A percentile compares a stretch with the other conserved stretches of the same genome.
Conservation (phyloP, 2,888 invertebrate genomes). For the Phoronis australis region DNA sequence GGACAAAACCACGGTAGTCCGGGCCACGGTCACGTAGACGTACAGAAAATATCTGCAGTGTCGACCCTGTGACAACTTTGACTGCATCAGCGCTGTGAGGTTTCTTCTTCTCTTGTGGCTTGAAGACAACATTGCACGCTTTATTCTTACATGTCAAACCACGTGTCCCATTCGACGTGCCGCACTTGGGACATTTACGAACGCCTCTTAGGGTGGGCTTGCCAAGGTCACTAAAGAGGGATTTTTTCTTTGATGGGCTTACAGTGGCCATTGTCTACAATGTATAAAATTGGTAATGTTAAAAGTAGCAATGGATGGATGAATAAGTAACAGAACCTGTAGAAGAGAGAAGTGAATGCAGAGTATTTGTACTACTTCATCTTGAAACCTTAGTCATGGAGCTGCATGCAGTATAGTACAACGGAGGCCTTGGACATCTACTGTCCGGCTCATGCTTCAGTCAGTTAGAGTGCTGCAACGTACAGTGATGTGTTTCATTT, state of each 20-base stretch:
- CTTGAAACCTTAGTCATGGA: too few species aligned
- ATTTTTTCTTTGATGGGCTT: conserved; percentile 35
- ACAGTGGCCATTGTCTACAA: conserved; percentile 2
- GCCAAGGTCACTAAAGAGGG: conserved; percentile 59
- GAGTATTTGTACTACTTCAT: too few species aligned
- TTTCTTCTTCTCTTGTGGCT: conserved; percentile 58
- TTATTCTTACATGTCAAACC: conserved; percentile 70
- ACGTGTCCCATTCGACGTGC: conserved; percentile 69
- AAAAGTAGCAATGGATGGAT: too few species aligned
- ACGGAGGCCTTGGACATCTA: too few species aligned
- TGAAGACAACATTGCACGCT: conserved; percentile 64
- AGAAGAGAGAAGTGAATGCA: too few species aligned
- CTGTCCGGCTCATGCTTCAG: too few species aligned
- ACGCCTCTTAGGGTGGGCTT: conserved; percentile 67
- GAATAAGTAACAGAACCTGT: too few species aligned
- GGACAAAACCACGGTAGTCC: conserved; percentile 71
- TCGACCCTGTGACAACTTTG: conserved; percentile 61
- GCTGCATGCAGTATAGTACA: too few species aligned
- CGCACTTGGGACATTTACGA: conserved; percentile 70
- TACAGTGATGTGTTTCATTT: too few species aligned
- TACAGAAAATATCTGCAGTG: conserved; percentile 63
- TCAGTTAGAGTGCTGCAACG: too few species aligned
- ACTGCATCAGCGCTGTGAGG: conserved; percentile 61
- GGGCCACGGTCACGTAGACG: conserved; percentile 65
- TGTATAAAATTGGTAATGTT: too few species aligned